Base-by-base conservation (phyloP, 2,797 vertebrate genomes). In the Falco rusticolus region DNA sequence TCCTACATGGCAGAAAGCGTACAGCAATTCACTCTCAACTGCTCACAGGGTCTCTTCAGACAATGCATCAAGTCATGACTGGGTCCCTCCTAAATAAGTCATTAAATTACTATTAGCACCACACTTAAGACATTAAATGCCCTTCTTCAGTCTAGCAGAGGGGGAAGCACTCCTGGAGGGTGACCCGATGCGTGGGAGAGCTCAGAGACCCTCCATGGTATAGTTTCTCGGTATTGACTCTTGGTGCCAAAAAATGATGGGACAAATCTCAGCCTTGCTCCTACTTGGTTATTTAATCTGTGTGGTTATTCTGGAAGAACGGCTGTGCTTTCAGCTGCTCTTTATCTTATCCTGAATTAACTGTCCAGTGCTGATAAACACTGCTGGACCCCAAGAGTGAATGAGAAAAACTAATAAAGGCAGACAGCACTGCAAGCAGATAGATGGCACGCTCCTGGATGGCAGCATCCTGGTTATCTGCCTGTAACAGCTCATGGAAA, bases 101-200 rank as follows among this genome's bases (percentile, higher is more conserved):
- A 84, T 21, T 80, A 66, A 80, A 61, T 51, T 2, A 37, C 83
- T 71, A 47, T 15, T 7, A 5, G 24, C 43, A 64, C 21, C 15
- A 31, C 26, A 31, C 41, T 65, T 57, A 61, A 71, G 83, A 57
- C 9, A 63, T 37, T 47, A 37, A 76, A 53, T 28, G 17, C 33
- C 45, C 25, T 56, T 82, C 45, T 72, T 69, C 13, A 89, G 31
- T 48, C 39, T 45, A 83, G 21, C 20, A 4, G 43, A 57, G 12
- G 10, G 17, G 68, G 13, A 20, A 63, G 12, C 22, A 31, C n/a
- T 37, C n/a, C 50, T 28, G n/a, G 22, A 68, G 26, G 16, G 11
- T 69, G n/a, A 48, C 14, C 5, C 2, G 1, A 39, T 0, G 0
- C 26, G 48, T 1, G 2, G 28, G 20, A n/a, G 17, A 39, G 29